A percentile compares a stretch with the other conserved stretches of the same genome.
These are phyloP conservation scores for Chaitophorus viminalis DNA, from an alignment of 2,888 invertebrate species.

Conservation along the genomic window DNA sequence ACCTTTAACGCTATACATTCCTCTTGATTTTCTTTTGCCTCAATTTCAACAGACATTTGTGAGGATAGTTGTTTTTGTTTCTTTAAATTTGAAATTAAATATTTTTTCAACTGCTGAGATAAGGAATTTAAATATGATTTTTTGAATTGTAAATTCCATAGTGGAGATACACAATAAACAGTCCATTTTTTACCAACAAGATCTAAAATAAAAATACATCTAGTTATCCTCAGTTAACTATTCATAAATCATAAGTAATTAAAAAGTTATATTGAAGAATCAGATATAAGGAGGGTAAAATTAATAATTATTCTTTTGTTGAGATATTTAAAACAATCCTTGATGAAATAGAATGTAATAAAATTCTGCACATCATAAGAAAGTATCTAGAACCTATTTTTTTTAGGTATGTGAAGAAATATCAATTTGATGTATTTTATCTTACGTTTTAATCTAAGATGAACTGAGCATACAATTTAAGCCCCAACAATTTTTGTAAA, in stretches of 20 bases:
- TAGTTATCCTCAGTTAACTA: neutral
- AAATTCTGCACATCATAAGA: no score
- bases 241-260: neutral
- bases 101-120: conserved; percentile 12
- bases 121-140: conserved; percentile 3
- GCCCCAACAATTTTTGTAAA: no score
- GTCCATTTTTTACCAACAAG: conserved; percentile 67
- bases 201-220: conserved; percentile 64
- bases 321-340: neutral
- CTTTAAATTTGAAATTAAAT: conserved; percentile 9
- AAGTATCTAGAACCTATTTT: no score
- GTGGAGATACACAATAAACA: conserved; percentile 66
- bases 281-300: neutral
- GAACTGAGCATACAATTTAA: no score
- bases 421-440: neutral
- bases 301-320: neutral
- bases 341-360: no score
- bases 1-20: conserved; percentile 52
- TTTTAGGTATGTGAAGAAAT: no score
- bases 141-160: conserved; percentile 66
- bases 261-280: neutral
- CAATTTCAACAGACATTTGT: conserved; percentile 5
- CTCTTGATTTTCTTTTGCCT: conserved; percentile 34
- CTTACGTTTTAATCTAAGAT: no score
- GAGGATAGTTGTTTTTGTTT: neutral